These are phyloP conservation scores for Gallinago media DNA, from an alignment of 2,113 vertebrate genomes.

Conservation along the genomic window DNA sequence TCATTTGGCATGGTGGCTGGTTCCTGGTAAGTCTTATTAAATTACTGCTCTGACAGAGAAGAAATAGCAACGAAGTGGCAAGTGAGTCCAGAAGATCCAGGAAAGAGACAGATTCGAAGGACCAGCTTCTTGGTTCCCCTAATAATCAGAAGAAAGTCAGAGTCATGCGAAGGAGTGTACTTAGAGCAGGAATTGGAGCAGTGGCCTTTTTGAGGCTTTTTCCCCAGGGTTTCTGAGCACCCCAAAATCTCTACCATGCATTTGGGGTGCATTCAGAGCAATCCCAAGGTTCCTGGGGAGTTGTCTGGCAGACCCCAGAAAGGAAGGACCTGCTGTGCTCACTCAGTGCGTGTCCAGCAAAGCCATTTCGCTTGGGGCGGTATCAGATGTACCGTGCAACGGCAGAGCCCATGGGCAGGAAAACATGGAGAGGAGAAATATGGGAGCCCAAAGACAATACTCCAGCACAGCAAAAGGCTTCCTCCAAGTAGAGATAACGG, in stretches of 20 bases:
- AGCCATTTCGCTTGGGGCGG: neutral
- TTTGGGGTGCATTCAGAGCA: neutral
- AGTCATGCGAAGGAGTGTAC: neutral
- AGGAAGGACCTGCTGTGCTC: neutral
- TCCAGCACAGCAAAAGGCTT: neutral
- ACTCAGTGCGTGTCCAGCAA: neutral
- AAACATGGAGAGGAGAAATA: neutral
- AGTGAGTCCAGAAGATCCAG: neutral
- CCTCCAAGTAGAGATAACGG: neutral
- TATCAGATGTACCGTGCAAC: rapidly evolving
- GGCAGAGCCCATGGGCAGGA: neutral
- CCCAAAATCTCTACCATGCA: neutral
- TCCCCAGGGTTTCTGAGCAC: neutral
- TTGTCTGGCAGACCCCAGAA: neutral
- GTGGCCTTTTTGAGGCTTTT: neutral
- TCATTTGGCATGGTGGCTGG: neutral
- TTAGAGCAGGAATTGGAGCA: neutral
- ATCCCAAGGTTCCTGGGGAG: neutral
- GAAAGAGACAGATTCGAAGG: neutral
- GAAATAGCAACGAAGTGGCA: neutral
- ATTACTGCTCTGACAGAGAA: constrained; percentile 14
- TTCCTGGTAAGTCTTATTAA: neutral
- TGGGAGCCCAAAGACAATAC: neutral
- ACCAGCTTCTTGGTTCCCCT: neutral
- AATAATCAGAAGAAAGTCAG: neutral